Percentiles rank a stretch among this genome's conserved stretches.
phyloP scores from a whole-genome alignment of 2,797 vertebrate genomes.

The Acrossocheilus fasciatus region DNA sequence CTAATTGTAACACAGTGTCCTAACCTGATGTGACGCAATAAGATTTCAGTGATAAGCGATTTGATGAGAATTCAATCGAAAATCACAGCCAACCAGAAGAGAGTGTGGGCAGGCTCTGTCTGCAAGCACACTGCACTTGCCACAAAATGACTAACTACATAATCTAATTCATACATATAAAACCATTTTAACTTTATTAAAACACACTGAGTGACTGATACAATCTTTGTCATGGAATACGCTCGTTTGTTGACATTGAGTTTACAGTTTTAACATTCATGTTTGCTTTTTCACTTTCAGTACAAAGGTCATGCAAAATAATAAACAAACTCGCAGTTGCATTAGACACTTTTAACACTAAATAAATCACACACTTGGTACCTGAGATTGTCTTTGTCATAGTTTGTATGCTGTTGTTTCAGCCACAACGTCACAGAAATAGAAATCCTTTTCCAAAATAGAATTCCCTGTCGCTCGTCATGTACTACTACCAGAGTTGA shows the following conservation, averaged over 20 bases:
- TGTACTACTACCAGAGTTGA: not conserved
- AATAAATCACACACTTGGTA: not conserved
- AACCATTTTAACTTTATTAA: not conserved
- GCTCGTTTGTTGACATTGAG: not conserved
- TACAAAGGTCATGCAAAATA: no score
- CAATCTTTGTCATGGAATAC: not conserved
- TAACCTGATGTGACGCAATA: no score
- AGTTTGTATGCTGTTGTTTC: not conserved
- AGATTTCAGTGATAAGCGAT: not conserved
- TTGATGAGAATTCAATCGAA: not conserved
- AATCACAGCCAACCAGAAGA: not conserved
- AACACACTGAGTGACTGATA: not conserved
- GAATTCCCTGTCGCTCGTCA: not conserved
- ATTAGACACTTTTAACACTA: not conserved
- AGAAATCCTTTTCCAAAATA: not conserved
- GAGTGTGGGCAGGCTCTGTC: not conserved
- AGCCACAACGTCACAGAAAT: not conserved
- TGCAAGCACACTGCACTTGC: not conserved
- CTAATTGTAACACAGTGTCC: no score
- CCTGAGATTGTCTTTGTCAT: not conserved
- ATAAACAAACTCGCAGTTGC: not conserved
- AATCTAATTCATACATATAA: not conserved
- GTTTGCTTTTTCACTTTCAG: not conserved
- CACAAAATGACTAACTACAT: not conserved
- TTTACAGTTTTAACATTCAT: not conserved